Evolutionary conservation across 1,140 invertebrate genomes (phyloP), one percentile per base, ranked within the genome.

Genomic region (Anoplolepis gracilipes): DNA sequence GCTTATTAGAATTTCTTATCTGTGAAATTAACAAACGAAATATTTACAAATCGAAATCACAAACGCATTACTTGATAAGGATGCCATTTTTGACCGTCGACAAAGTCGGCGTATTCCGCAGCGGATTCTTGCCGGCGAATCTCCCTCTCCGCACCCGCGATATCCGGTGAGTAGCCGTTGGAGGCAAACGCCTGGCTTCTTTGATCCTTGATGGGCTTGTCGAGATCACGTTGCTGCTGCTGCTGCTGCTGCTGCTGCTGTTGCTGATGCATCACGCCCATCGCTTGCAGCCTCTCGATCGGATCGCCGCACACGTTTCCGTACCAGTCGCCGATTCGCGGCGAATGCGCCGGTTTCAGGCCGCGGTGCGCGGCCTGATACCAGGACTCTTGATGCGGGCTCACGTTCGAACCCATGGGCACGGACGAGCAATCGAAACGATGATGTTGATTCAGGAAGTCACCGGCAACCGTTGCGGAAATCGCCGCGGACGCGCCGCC

Each of bases 61-160:
- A 30, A 70, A 2, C 25, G 7, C 22, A 64, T 36, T 39, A 95
- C 94, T 91, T 95, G 95, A 93, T 95, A 95, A 90, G 94, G 94
- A 89, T 95, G 93, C 95, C 94, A 95, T 62, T 95, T 95, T 84
- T 94, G 94, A 1, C 89, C 89, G 6, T 94, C 94, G 22, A 91
- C 70, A 69, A 94, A 92, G 77, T 94, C 94, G 16, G 55, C 65
- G 87, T 93, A 94, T 36, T 94, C 92, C 22, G 89, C 79, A 8
- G 90, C 65, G 11, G 64, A 65, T 30, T 88, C 88, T 19, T 85
- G 88, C 6, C 88, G 70, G 0, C 88, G 82, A 3, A 90, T 36
- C 11, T 90, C 89, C 28, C 89, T 88, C n/a, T 88, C 89, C 2
- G 82, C 49, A 10, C 73, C 69, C 62, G 84, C 64, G 86, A 93